Base-by-base conservation (phyloP, 2,888 invertebrate genomes). In the Pristionchus mayeri region DNA sequence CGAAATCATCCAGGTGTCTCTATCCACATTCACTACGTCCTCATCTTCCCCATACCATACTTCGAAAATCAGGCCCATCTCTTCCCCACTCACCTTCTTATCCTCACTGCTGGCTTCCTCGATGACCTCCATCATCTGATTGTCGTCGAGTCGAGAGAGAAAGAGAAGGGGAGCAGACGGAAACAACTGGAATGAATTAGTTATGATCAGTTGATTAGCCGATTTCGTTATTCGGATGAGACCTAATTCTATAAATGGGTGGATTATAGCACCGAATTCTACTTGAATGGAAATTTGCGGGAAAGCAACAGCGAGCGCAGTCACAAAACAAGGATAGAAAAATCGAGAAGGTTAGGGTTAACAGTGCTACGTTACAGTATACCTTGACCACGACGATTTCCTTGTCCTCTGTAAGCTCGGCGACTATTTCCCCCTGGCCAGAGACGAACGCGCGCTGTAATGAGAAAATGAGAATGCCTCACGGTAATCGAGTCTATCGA, bases 61-160 rank as follows among this genome's bases (percentile, higher is more conserved):
- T 50, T 50, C 16, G 18, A 2, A 2, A 52, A 16, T 52, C 52
- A 18, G 16, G 21, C 52, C 52, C 21, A n/a, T n/a, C 52, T 21
- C 52, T 18, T 21, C 3, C 18, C 21, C 18, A 67, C 37, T 24
- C n/a, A 75, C 44, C 48, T 48, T 11, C 3, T 76, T 18, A 11
- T 48, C 48, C 1, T 76, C 30, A 18, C 18, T 76, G 13, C 27
- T 76, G 21, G 48, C 21, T 76, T 76, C 76, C 16, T 40, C 13
- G 6, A 76, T 76, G 24, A 76, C 11, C 16, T 48, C 24, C 48
- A 76, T 76, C 76, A 76, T 76, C 16, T 76, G 24, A 13, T 21
- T 48, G 76, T 48, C 76, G 48, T 76, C 48, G 13, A 76, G 48
- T 24, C 76, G 44, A 3, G 44, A 44, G 48, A 76, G 76, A n/a